Conservation (phyloP, 1,140 invertebrate species). For the Ladona fulva region DNA sequence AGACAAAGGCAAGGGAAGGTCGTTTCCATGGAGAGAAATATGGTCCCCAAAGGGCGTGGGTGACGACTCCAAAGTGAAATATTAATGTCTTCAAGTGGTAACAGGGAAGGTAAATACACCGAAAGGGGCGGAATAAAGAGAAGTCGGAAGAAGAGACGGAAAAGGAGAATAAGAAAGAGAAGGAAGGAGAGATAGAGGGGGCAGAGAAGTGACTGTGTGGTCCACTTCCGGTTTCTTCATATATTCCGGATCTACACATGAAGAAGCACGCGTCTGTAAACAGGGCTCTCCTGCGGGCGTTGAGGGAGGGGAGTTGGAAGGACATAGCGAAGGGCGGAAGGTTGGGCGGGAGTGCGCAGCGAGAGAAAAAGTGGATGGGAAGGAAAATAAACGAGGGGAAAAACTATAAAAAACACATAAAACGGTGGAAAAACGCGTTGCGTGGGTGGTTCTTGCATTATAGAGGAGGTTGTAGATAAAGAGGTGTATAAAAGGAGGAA, state of each 20-base stretch:
- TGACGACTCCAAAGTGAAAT: too few relatives aligned
- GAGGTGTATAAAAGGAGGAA: too few relatives aligned
- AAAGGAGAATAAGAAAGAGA: background rate
- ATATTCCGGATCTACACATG: slow-evolving; percentile 9
- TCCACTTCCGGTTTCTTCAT: slow-evolving; percentile 8
- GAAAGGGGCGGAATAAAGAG: too few relatives aligned
- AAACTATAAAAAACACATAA: background rate
- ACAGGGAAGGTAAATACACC: too few relatives aligned
- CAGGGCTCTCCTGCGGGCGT: background rate
- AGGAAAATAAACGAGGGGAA: background rate
- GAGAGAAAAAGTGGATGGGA: background rate
- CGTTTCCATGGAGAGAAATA: too few relatives aligned
- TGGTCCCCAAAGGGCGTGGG: too few relatives aligned
- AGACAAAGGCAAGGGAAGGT: too few relatives aligned
- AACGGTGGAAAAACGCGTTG: too few relatives aligned
- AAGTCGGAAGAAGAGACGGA: background rate
- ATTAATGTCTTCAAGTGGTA: too few relatives aligned
- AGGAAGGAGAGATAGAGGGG: background rate
- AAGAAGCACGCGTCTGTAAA: slow-evolving; percentile 4
- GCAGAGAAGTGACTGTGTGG: background rate
- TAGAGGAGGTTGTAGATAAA: too few relatives aligned
- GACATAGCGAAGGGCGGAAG: background rate
- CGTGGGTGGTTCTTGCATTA: too few relatives aligned
- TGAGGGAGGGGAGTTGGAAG: background rate
- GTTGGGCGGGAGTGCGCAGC: background rate